Evolutionary conservation across 2,888 invertebrate genomes (phyloP).

Genomic region (Orchestes rusci): DNA sequence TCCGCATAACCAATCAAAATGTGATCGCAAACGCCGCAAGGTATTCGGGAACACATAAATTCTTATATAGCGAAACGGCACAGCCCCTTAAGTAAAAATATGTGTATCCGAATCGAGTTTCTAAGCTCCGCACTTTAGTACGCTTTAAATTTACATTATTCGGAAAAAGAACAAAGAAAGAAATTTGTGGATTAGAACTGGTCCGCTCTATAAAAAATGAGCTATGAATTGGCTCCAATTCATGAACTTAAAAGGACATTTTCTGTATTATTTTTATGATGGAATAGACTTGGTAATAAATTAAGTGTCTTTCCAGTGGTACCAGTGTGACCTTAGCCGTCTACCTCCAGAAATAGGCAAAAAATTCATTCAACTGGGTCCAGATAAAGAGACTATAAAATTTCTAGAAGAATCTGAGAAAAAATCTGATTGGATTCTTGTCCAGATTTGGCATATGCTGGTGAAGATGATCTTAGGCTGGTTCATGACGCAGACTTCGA

Average conservation of each 20-base stretch:
- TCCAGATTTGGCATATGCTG: slow-evolving; percentile 85
- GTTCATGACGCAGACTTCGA: slow-evolving; percentile 92
- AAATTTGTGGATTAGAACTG: no score
- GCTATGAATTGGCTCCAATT: no score
- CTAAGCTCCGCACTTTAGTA: slow-evolving; percentile 41
- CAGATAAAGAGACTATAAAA: slow-evolving; percentile 65
- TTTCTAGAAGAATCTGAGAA: slow-evolving; percentile 70
- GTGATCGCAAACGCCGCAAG: slow-evolving; percentile 42
- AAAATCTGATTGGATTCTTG: slow-evolving; percentile 78
- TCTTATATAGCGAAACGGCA: slow-evolving; percentile 41
- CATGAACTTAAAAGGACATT: no score
- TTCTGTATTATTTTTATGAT: no score
- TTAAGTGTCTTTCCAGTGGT: slow-evolving; percentile 55
- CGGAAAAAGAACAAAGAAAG: no score
- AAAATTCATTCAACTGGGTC: slow-evolving; percentile 58
- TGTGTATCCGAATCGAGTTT: slow-evolving; percentile 45
- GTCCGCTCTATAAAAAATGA: no score
- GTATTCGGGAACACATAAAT: slow-evolving; percentile 45
- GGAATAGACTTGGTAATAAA: no score
- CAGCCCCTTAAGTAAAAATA: slow-evolving; percentile 46
- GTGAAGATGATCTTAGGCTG: slow-evolving; percentile 77
- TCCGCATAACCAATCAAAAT: slow-evolving; percentile 39
- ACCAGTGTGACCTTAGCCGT: slow-evolving; percentile 53
- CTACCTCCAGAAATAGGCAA: slow-evolving; percentile 50
- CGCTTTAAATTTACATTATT: slow-evolving; percentile 46